Evolutionary conservation across 2,113 vertebrate genomes (phyloP), one percentile per base, ranked within the genome.

Genomic region (Struthio camelus): DNA sequence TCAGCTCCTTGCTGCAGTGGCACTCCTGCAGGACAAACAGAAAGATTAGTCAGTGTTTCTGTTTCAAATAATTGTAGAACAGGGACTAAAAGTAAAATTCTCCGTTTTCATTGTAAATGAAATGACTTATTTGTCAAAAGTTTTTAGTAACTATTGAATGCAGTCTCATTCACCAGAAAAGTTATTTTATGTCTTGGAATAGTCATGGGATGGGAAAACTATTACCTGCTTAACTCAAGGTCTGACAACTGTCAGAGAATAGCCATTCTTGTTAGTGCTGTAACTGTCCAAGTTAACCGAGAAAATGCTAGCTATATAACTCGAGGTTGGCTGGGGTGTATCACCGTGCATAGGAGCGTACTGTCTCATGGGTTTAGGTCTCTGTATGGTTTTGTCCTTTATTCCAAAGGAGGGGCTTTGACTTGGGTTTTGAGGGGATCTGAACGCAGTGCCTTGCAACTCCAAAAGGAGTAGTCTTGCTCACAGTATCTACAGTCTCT

Each of bases 41-140:
- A 66, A 76, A 44, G 40, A 62, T 62, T 42, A 65, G 30, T 36
- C 14, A 18, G 34, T 88, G 6, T 66, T 89, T 78, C 72, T 80
- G 17, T 54, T 85, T 85, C 80, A 44, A 0, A 44, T 73, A 6
- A 6, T 6, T 34, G 30, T 25, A 27, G 32, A 50, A 50, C 46
- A 62, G 23, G 12, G 17, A 25, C 44, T 77, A 69, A n/a, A 73
- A 44, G 20, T 66, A 58, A 92, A 80, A 36, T 32, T 78, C 25
- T 56, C 32, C 20, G 75, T 4, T 0, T 13, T 69, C 12, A 5
- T 48, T 27, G 9, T 28, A 80, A 69, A 48, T 34, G 36, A 75
- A 9, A 1, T 16, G 11, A 14, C 0, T 0, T n/a, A 18, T 85
- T 66, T 82, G 40, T 76, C 2, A 1, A 53, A 69, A 85, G 38